Percentiles rank a stretch among this genome's conserved stretches.
These are phyloP conservation scores for Torymus aiolomorphi DNA, from an alignment of 2,888 invertebrate species.

Conservation along the genomic window DNA sequence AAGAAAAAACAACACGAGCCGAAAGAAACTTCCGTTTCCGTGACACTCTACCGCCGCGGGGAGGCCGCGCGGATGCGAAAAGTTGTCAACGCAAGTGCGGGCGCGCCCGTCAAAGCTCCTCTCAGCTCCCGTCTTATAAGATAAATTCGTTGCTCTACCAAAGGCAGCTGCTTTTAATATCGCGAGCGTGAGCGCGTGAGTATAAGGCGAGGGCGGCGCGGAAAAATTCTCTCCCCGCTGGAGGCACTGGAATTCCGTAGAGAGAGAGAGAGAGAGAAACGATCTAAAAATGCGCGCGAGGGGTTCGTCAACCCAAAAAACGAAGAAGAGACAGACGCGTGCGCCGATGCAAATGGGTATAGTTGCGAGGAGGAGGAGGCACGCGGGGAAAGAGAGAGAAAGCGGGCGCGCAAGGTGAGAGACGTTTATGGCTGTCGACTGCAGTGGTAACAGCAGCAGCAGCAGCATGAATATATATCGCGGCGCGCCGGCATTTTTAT, in stretches of 20 bases:
- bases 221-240: too few species aligned
- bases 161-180: constrained; percentile 23
- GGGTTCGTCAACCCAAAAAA: constrained; percentile 42
- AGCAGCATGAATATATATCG: background rate
- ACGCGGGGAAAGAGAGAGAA: constrained; percentile 2
- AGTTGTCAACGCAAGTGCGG: background rate
- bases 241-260: background rate
- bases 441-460: background rate
- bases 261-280: background rate
- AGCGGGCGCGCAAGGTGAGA: constrained; percentile 31
- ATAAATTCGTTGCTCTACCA: constrained; percentile 39
- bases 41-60: background rate
- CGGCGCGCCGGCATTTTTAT: constrained; percentile 22
- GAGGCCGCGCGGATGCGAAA: constrained; percentile 6
- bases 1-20: background rate
- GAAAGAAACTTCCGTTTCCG: constrained; percentile 20
- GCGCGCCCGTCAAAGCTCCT: background rate
- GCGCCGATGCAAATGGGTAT: constrained; percentile 28
- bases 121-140: background rate
- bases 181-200: background rate
- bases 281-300: constrained; percentile 43
- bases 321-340: constrained; percentile 7
- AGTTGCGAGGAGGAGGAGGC: background rate
- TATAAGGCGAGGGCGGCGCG: background rate
- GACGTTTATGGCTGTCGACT: constrained; percentile 30